A percentile compares a stretch with the other conserved stretches of the same genome.
These are phyloP conservation scores for Nephrotoma flavescens DNA, from an alignment of 2,888 invertebrate species.

Conservation along the genomic window DNA sequence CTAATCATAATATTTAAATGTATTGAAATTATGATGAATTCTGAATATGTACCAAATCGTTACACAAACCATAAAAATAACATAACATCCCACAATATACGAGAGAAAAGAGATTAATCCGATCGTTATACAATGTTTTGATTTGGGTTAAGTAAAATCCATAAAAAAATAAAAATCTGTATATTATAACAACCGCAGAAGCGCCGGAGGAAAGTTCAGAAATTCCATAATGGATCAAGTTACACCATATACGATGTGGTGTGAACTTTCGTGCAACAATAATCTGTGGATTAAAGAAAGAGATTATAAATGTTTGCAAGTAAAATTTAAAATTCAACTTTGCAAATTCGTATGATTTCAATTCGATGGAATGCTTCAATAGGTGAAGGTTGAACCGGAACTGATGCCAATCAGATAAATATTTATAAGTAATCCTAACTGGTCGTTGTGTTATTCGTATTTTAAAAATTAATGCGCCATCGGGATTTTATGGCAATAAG, in stretches of 20 bases:
- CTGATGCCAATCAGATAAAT: no score
- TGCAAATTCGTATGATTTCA: no score
- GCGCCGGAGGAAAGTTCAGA: not conserved
- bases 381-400: no score
- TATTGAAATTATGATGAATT: no score
- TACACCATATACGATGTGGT: not conserved
- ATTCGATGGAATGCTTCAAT: no score
- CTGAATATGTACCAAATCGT: no score
- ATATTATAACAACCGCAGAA: not conserved
- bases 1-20: not conserved
- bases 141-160: not conserved
- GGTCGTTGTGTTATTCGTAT: no score
- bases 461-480: no score
- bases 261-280: not conserved
- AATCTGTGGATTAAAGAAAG: not conserved
- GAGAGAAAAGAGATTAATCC: not conserved
- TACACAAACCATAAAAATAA: not conserved
- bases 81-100: not conserved
- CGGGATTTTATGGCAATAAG: no score
- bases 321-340: not conserved
- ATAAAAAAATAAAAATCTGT: not conserved
- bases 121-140: not conserved
- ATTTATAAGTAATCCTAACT: no score
- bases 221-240: not conserved
- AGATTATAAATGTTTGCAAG: not conserved